A percentile compares a stretch with the other conserved stretches of the same genome.
Evolutionary conservation across 2,113 vertebrate species (phyloP).

Genomic region (Anhinga anhinga): DNA sequence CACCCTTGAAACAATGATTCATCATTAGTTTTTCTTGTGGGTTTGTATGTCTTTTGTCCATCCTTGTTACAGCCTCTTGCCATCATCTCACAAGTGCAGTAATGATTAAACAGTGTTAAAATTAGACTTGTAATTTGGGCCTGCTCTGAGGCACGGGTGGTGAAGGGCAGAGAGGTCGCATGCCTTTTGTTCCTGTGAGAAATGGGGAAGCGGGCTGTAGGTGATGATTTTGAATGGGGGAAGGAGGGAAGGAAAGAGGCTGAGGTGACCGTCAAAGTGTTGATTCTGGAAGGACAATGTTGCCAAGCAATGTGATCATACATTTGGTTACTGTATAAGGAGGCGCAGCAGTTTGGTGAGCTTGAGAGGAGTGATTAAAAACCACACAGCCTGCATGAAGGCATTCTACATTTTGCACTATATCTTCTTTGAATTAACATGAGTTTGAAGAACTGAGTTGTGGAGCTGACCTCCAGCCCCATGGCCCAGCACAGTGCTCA

Average conservation of each 20-base stretch:
- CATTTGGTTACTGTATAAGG: neutral
- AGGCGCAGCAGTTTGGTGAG: neutral
- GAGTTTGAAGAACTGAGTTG: neutral
- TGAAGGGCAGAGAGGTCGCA: neutral
- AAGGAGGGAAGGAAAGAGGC: neutral
- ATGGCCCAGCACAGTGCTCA: neutral
- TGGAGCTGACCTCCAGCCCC: neutral
- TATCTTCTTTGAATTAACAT: neutral
- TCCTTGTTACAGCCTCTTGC: neutral
- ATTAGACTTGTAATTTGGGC: neutral
- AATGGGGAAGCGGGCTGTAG: neutral
- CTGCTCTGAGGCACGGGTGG: rapidly evolving
- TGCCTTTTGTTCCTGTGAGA: neutral
- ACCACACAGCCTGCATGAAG: neutral
- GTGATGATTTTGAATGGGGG: neutral
- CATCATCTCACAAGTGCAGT: neutral
- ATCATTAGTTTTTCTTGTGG: constrained; percentile 38
- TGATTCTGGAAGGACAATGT: neutral
- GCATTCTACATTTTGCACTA: neutral
- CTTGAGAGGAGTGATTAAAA: neutral
- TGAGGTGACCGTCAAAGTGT: neutral
- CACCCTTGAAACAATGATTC: constrained; percentile 50
- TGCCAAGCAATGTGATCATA: neutral
- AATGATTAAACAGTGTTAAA: neutral
- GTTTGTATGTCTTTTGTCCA: constrained; percentile 47